Evolutionary conservation across 2,797 vertebrate genomes (phyloP).

Genomic region (Philypnodon macrostomus): DNA sequence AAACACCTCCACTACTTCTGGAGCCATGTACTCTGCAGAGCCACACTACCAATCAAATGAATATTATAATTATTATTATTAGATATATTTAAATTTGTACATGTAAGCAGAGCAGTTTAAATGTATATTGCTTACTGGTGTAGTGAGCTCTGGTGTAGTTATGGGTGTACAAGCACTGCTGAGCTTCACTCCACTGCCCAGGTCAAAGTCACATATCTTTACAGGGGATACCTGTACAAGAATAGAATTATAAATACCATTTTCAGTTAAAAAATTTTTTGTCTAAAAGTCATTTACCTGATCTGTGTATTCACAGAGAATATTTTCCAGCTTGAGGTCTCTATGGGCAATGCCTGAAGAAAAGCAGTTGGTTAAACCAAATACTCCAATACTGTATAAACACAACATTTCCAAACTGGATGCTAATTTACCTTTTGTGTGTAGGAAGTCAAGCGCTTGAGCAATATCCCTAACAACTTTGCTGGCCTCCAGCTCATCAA

Average conservation of each 20-base stretch:
- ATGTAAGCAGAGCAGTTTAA: background rate
- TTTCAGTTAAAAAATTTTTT: background rate
- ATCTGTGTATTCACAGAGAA: conserved; percentile 91
- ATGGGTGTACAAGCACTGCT: conserved; percentile 94
- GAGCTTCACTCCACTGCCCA: conserved; percentile 94
- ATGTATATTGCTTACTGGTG: conserved; percentile 79
- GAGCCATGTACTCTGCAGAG: conserved; percentile 97
- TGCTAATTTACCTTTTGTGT: conserved; percentile 86
- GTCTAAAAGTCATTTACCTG: conserved; percentile 75
- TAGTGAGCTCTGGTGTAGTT: conserved; percentile 95
- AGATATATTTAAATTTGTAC: background rate
- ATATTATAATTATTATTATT: background rate
- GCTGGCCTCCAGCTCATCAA: conserved; percentile 94
- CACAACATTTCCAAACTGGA: background rate
- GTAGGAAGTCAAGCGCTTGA: conserved; percentile 90
- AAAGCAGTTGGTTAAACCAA: conserved; percentile 14
- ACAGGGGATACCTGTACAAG: conserved; percentile 87
- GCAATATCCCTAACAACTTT: conserved; percentile 91
- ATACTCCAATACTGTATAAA: background rate
- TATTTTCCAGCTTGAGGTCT: conserved; percentile 95
- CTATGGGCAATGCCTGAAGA: conserved; percentile 91
- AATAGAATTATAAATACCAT: background rate
- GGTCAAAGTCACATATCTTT: conserved; percentile 98
- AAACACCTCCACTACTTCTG: conserved; percentile 96
- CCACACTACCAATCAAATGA: conserved; percentile 80